A percentile compares a stretch with the other conserved stretches of the same genome.
Evolutionary conservation across 2,888 invertebrate species (phyloP).

Genomic region (Ormia ochracea): DNA sequence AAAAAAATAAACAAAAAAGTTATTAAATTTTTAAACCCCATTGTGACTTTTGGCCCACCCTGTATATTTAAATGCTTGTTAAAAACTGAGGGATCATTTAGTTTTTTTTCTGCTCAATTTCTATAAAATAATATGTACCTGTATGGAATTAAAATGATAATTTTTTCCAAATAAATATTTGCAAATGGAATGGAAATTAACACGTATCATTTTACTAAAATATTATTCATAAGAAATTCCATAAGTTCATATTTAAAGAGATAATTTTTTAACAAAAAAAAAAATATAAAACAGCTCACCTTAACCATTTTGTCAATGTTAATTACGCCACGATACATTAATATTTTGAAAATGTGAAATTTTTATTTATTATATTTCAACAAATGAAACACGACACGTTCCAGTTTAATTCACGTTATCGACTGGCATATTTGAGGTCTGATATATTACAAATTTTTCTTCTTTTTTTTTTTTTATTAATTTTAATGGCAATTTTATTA

Average conservation of each 20-base stretch:
- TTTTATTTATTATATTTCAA: conserved; percentile 12
- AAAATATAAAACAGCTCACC: conserved; percentile 17
- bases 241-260: not conserved
- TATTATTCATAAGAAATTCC: no score
- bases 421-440: conserved; percentile 41
- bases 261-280: conserved; percentile 1
- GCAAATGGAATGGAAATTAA: no score
- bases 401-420: conserved; percentile 33
- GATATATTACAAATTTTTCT: not conserved
- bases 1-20: no score
- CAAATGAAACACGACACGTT: conserved; percentile 49
- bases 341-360: conserved; percentile 4
- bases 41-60: no score
- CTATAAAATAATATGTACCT: no score
- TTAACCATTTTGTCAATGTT: conserved; percentile 36
- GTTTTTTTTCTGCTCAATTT: no score
- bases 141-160: no score
- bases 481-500: conserved; percentile 26
- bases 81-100: no score
- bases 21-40: no score
- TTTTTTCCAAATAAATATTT: no score
- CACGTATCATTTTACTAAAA: no score
- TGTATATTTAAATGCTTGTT: no score
- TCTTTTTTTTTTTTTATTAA: not conserved
- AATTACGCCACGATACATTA: conserved; percentile 23